These are phyloP conservation scores for Oncorhynchus masou DNA, from an alignment of 2,113 vertebrate species.

Conservation along the genomic window DNA sequence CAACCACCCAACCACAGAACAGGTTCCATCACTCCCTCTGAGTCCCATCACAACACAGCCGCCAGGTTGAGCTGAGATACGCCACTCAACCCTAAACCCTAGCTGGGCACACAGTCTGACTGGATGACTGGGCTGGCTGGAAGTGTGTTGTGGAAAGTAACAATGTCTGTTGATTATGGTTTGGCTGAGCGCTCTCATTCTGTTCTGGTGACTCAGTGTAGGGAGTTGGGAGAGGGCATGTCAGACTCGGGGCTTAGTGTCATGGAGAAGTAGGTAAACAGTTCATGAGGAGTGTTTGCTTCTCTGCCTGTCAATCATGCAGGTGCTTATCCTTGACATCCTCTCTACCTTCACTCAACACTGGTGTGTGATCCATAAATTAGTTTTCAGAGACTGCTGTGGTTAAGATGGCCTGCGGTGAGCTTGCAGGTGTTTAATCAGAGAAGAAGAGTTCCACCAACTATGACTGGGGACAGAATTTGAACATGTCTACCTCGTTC, in stretches of 20 bases:
- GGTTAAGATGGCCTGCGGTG: neutral
- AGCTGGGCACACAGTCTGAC: neutral
- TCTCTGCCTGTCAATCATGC: neutral
- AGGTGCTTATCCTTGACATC: neutral
- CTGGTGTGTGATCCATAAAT: neutral
- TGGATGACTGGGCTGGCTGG: conserved; percentile 11
- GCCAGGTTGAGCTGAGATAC: conserved; percentile 14
- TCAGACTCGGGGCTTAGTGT: neutral
- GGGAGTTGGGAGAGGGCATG: neutral
- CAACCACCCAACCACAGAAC: conserved; percentile 50
- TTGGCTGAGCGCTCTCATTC: conserved; percentile 1
- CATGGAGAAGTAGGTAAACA: neutral
- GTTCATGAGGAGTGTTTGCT: neutral
- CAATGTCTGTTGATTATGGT: neutral
- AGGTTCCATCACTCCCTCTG: conserved; percentile 39
- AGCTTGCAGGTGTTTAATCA: neutral
- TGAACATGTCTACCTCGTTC: too few relatives aligned
- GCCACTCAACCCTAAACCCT: conserved; percentile 1
- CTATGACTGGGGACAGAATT: too few relatives aligned
- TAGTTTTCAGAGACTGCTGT: neutral
- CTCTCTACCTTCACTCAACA: neutral
- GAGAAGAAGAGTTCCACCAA: neutral
- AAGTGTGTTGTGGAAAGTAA: neutral
- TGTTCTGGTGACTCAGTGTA: neutral
- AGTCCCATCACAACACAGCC: conserved; percentile 41